Base-by-base conservation (phyloP, 2,888 invertebrate species). In the Drosophila acutilabella region DNA sequence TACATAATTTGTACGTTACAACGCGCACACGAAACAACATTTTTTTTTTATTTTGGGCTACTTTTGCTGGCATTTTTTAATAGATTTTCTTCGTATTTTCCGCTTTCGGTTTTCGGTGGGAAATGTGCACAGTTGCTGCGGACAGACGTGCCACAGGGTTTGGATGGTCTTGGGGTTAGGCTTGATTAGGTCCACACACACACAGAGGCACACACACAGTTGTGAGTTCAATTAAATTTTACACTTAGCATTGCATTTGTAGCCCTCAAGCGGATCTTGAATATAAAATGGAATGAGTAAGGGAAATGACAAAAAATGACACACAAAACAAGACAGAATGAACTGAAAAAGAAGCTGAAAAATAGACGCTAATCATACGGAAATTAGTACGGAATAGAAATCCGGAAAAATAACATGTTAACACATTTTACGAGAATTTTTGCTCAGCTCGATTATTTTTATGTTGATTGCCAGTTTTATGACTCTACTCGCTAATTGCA, bases 381-480 rank as follows among this genome's bases (percentile, higher is more conserved):
- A 59, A 67, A 57, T 42, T 45, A 51, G 30, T 70, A 36, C 56
- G 14, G 42, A 42, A 44, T 30, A 33, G 26, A 23, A 20, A 45
- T 53, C 20, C 48, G 48, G 11, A 6, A 36, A 14, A 14, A 26
- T 20, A 51, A 18, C 41, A 44, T 45, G 23, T 44, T 41, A 36
- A 30, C 48, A 48, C 53, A 48, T 53, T 30, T 58, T 51, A 33
- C 41, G 23, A 45, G 56, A 59, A 23, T 71, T 74, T 71, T 58
- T 56, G 74, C 73, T 60, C 56, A 7, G 20, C 72, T 74, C 81
- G 84, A 84, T 84, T 84, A 87, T 81, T 87, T 87, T 88, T 85
- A 90, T 90, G 89, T 75, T 88, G 88, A 90, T 89, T 85, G 80
- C 78, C 73, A 59, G 79, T 89, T 90, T 87, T 89, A 89, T 80